A percentile compares a stretch with the other conserved stretches of the same genome.
phyloP scores from a whole-genome alignment of 2,113 vertebrate species.

The Corythaixoides concolor region DNA sequence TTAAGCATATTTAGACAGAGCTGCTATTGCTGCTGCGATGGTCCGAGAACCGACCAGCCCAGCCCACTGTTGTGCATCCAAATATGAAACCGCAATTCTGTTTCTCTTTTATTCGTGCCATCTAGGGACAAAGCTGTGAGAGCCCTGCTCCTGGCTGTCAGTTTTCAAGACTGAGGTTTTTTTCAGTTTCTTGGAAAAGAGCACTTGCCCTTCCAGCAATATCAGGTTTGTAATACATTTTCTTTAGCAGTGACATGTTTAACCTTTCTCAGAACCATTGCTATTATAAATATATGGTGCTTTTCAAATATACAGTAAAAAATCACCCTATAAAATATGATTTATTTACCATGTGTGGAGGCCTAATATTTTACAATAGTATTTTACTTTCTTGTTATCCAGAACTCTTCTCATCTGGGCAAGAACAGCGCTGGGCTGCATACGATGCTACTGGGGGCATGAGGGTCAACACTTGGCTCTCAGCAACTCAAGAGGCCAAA shows the following conservation, averaged over 20 bases:
- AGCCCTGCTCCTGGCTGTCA: neutral
- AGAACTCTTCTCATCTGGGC: neutral
- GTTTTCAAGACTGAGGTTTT: neutral
- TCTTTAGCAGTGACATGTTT: neutral
- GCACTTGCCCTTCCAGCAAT: neutral
- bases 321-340: neutral
- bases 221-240: neutral
- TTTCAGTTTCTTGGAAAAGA: neutral
- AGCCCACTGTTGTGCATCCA: fast-evolving
- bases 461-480: neutral
- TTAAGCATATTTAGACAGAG: neutral
- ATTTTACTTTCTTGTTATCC: neutral
- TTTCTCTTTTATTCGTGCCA: neutral
- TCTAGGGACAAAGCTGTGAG: neutral
- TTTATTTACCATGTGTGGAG: neutral
- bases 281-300: neutral
- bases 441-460: fast-evolving
- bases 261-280: conserved; percentile 23
- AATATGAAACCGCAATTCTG: neutral
- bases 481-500: neutral
- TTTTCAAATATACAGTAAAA: conserved; percentile 17
- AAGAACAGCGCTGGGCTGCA: neutral
- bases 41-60: neutral
- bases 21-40: neutral
- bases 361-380: neutral